These are phyloP conservation scores for Discoglossus pictus DNA, from an alignment of 2,797 vertebrate species.

Conservation along the genomic window DNA sequence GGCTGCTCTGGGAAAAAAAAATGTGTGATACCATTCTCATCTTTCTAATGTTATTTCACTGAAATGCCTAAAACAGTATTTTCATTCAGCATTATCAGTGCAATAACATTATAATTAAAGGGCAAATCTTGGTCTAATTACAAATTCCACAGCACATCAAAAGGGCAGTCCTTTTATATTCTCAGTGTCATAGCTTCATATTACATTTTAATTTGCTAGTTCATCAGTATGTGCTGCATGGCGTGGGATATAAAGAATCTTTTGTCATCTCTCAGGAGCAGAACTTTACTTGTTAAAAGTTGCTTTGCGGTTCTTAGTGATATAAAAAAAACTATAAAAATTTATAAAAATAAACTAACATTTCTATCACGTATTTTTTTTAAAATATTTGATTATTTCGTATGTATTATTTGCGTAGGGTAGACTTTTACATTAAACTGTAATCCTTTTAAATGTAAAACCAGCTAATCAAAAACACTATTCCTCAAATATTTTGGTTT, in stretches of 20 bases:
- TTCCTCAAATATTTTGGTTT: too few relatives aligned
- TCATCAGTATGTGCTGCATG: slow-evolving; percentile 66
- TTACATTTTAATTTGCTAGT: slow-evolving; percentile 77
- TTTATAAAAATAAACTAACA: too few relatives aligned
- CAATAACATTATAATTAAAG: slow-evolving; percentile 73
- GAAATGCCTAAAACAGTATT: slow-evolving; percentile 63
- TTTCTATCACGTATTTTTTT: too few relatives aligned
- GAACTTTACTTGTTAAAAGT: slow-evolving; percentile 50
- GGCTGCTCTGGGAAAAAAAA: slow-evolving; percentile 62
- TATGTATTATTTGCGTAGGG: too few relatives aligned
- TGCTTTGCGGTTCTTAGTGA: slow-evolving; percentile 17
- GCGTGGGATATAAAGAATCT: slow-evolving; percentile 58
- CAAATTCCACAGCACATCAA: slow-evolving; percentile 63
- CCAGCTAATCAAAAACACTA: too few relatives aligned
- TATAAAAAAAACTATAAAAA: too few relatives aligned
- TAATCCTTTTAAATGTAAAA: too few relatives aligned
- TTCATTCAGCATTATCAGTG: slow-evolving; percentile 64
- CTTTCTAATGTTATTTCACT: slow-evolving; percentile 55
- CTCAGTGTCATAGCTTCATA: slow-evolving; percentile 58
- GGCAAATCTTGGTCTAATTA: slow-evolving; percentile 65
- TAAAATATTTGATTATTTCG: too few relatives aligned
- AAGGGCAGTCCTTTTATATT: slow-evolving; percentile 63
- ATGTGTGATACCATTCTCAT: slow-evolving; percentile 60
- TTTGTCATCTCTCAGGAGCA: slow-evolving; percentile 30
- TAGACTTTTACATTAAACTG: too few relatives aligned